Base-by-base conservation (phyloP, 23 tunicate species). In the Ciona savignyi region DNA sequence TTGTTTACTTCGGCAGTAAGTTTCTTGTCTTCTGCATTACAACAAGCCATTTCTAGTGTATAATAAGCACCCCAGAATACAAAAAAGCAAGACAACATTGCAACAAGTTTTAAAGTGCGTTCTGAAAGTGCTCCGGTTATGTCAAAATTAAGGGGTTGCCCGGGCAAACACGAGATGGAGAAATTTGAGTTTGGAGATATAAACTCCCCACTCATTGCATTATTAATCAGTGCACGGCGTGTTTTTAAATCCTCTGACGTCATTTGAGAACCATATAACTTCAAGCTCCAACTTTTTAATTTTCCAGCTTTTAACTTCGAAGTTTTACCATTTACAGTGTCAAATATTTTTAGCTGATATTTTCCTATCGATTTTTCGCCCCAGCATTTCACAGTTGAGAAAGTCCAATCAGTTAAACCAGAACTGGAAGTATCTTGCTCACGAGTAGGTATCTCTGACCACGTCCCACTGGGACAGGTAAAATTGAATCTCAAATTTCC, bases 371-470 rank as follows among this genome's bases (percentile, higher is more conserved):
- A 76, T 27, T 66, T 73, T 77, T 95, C 99, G 3, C 99, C 99
- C 99, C 99, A 95, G 66, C 99, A 95, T 62, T 68, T 71, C 25
- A 95, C 95, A 31, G 95, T 87, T 24, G 86, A 68, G 61, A 87
- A 95, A 24, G 76, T 79, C 99, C 99, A 95, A 48, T 70, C 83
- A 23, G 76, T 34, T 22, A 95, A 65, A 2, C 99, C 99, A 0
- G 87, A 74, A 63, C 33, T 35, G 0, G 99, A 83, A 23, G 74
- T 80, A 71, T 95, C 99, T 27, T 74, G 60, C 28, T 31, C 62
- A 2, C 99, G 76, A 32, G 88, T 68, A 0, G 86, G 85, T 4
- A 89, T 69, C 24, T 78, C 68, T 0, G 99, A 83, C 33, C 29
- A 31, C 25, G 99, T 95, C 0, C 99, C 99, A 63, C 85, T 81